A percentile compares a stretch with the other conserved stretches of the same genome.
phyloP scores from a whole-genome alignment of 2,797 vertebrate genomes.

The Lindbergichthys nudifrons region DNA sequence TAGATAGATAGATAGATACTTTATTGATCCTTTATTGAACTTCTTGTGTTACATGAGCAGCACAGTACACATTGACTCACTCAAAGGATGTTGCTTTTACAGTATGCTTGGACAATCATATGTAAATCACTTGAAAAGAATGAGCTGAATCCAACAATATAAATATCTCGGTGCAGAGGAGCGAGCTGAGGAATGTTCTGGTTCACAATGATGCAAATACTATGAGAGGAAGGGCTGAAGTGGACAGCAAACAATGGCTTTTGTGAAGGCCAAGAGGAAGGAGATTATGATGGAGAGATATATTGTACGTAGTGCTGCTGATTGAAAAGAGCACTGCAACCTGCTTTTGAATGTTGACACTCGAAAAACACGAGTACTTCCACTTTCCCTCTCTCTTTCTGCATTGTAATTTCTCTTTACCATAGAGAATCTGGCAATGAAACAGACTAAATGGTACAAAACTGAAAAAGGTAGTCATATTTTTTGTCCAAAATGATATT shows the following conservation, averaged over 20 bases:
- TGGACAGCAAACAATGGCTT: conserved; percentile 21
- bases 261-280: conserved; percentile 17
- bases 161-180: conserved; percentile 16
- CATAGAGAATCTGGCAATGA: background rate
- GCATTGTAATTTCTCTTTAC: background rate
- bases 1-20: no score
- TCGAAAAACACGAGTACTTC: background rate
- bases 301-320: conserved; percentile 1
- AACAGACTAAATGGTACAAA: conserved; percentile 7
- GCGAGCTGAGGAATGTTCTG: background rate
- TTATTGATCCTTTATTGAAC: no score
- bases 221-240: conserved; percentile 31
- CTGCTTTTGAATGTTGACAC: conserved; percentile 7
- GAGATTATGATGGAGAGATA: conserved; percentile 3
- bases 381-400: background rate
- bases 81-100: background rate
- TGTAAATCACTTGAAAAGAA: conserved; percentile 1
- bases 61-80: background rate
- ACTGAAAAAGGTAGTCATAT: conserved; percentile 5
- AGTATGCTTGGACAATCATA: background rate
- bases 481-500: conserved; percentile 1
- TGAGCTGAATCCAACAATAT: conserved; percentile 1
- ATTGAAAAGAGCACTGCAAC: conserved; percentile 9
- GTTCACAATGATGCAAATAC: conserved; percentile 16
- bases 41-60: no score